These are phyloP conservation scores for Misgurnus anguillicaudatus DNA, from an alignment of 2,113 vertebrate species.

Conservation along the genomic window DNA sequence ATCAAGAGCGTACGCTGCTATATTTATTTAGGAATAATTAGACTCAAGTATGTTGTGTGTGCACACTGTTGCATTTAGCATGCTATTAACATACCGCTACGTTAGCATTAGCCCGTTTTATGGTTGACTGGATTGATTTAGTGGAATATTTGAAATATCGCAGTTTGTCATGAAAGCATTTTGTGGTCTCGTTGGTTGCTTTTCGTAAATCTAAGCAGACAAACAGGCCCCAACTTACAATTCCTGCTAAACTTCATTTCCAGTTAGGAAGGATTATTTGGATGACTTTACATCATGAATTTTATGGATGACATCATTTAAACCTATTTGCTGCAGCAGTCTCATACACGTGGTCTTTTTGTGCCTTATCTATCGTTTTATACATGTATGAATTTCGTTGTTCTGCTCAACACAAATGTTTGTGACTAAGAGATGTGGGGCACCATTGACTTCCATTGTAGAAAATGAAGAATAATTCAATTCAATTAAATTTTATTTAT, in stretches of 20 bases:
- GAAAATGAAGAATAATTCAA: no score
- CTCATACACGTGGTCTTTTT: no score
- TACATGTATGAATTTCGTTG: no score
- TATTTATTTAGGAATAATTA: constrained; percentile 63
- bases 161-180: constrained; percentile 68
- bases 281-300: no score
- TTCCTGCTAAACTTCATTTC: constrained; percentile 6
- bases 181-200: constrained; percentile 62
- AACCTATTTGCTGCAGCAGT: no score
- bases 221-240: constrained; percentile 57
- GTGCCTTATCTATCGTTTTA: no score
- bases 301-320: no score
- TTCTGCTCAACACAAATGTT: no score
- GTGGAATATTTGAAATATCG: constrained; percentile 68
- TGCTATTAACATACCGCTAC: constrained; percentile 69
- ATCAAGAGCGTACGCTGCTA: constrained; percentile 65
- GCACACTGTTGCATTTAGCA: constrained; percentile 55
- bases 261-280: no score
- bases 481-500: no score
- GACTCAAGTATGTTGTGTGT: constrained; percentile 64
- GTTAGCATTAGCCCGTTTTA: constrained; percentile 68
- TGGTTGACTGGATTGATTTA: constrained; percentile 70
- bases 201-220: constrained; percentile 64
- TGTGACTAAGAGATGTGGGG: no score
- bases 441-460: no score